These are phyloP conservation scores for Ophraella communa DNA, from an alignment of 2,888 invertebrate species.

Conservation along the genomic window DNA sequence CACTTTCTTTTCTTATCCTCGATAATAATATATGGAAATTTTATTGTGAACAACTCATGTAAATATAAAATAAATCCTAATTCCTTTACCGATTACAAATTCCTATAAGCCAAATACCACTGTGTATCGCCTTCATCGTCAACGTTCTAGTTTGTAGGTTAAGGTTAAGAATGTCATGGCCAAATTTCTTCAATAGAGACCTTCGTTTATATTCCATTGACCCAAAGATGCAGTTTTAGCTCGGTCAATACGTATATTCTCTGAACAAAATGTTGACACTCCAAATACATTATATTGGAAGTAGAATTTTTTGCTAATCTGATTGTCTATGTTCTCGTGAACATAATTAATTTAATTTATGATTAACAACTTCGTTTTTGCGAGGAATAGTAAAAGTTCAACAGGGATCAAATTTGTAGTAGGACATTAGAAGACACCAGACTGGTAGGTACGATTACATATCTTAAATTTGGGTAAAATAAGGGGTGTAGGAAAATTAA, in stretches of 20 bases:
- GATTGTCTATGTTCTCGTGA: too few species aligned
- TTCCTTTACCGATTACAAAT: constrained; percentile 1
- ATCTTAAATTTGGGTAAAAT: too few species aligned
- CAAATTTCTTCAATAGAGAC: constrained; percentile 26
- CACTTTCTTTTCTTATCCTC: not conserved
- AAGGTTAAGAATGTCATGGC: constrained; percentile 32
- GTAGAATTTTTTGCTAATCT: too few species aligned
- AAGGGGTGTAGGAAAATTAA: too few species aligned
- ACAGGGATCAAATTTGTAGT: too few species aligned
- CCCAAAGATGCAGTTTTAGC: constrained; percentile 22
- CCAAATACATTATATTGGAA: too few species aligned
- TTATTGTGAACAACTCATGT: not conserved
- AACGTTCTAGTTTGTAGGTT: constrained; percentile 23
- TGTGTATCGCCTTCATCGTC: constrained; percentile 9
- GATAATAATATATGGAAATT: not conserved
- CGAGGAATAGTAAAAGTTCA: too few species aligned
- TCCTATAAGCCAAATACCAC: not conserved
- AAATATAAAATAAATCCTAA: not conserved
- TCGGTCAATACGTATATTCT: not conserved
- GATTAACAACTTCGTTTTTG: too few species aligned
- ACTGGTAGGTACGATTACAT: too few species aligned
- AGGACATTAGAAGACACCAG: too few species aligned
- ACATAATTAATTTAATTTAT: too few species aligned
- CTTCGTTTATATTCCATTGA: constrained; percentile 33
- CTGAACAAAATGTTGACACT: not conserved